Evolutionary conservation across 1,140 invertebrate species (phyloP).

Genomic region (Philotrypesis tridentata): DNA sequence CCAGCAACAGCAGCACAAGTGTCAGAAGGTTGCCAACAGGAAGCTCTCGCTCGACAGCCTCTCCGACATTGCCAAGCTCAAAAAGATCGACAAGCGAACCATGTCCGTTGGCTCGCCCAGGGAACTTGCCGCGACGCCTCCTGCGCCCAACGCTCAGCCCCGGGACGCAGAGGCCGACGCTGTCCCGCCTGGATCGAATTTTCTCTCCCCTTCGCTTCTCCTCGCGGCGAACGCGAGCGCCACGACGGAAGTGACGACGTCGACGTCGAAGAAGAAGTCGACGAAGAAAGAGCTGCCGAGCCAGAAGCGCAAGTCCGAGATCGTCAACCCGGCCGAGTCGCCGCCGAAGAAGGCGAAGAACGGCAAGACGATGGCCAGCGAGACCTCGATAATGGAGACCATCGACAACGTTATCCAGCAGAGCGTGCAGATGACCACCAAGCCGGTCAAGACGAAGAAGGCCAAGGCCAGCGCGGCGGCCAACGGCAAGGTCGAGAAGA

Average conservation of each 20-base stretch:
- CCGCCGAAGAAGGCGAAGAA: conserved; percentile 47
- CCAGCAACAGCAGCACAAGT: conserved; percentile 69
- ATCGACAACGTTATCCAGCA: conserved; percentile 68
- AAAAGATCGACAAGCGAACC: conserved; percentile 67
- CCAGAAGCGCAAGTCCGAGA: conserved; percentile 33
- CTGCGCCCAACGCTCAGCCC: background rate
- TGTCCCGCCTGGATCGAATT: background rate
- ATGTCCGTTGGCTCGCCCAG: conserved; percentile 63
- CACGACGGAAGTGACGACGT: no score
- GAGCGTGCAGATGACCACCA: conserved; percentile 68
- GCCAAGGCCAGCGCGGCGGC: conserved; percentile 36
- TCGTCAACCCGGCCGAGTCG: background rate
- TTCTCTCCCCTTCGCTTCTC: background rate
- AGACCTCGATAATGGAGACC: conserved; percentile 70
- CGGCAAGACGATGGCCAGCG: conserved; percentile 63
- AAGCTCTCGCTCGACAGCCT: conserved; percentile 67
- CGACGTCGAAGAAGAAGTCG: conserved; percentile 64
- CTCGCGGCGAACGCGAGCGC: no score
- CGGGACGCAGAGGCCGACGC: conserved; percentile 15
- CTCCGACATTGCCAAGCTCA: conserved; percentile 63
- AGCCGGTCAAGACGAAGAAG: conserved; percentile 56
- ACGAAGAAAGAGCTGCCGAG: conserved; percentile 54
- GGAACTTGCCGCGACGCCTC: conserved; percentile 36
- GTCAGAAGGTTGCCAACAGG: conserved; percentile 73
- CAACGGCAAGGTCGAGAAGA: conserved; percentile 32